Evolutionary conservation across 2,797 vertebrate genomes (phyloP), one percentile per base, ranked within the genome.

Genomic region (Intellagama lesueurii): DNA sequence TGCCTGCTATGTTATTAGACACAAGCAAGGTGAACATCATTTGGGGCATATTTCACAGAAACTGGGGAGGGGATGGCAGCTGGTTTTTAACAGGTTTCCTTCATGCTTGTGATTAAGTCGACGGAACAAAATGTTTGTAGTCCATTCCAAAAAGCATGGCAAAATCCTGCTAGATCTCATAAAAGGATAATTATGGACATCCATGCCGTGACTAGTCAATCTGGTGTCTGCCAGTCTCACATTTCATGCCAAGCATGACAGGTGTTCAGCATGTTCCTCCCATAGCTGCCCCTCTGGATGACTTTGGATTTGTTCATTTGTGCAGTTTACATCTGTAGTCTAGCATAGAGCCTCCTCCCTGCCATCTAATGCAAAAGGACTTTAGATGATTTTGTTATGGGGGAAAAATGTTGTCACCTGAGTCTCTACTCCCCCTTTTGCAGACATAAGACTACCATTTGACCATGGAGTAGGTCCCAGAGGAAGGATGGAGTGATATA

Each of bases 201-300:
- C 7, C 8, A 81, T n/a, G 24, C 26, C 70, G 0, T 28, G 14
- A 7, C 0, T 0, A 44, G 5, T 9, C 7, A 47, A 26, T 24
- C 1, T 5, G 30, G 47, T 8, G 81, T 14, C 11, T 40, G n/a
- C 12, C 1, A 28, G 30, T 12, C 28, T n/a, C 14, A 49, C 69
- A 79, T 52, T 60, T 60, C 40, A 85, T 32, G 49, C 85, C 87
- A 19, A 7, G 72, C 0, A 60, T 66, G 79, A 66, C 0, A 3
- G 26, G 80, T 0, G 0, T 24, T 90, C 47, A 28, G 28, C 56
- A 49, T 12, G 47, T 85, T 47, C 2, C 26, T n/a, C 22, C 47
- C 26, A 66, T 6, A 66, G 32, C 0, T 0, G 81, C 75, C n/a
- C 32, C n/a, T 49, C 24, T 81, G 12, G 1, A 17, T 4, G 47